Conservation (phyloP, 2,797 vertebrate species). For the Poecilia picta region DNA sequence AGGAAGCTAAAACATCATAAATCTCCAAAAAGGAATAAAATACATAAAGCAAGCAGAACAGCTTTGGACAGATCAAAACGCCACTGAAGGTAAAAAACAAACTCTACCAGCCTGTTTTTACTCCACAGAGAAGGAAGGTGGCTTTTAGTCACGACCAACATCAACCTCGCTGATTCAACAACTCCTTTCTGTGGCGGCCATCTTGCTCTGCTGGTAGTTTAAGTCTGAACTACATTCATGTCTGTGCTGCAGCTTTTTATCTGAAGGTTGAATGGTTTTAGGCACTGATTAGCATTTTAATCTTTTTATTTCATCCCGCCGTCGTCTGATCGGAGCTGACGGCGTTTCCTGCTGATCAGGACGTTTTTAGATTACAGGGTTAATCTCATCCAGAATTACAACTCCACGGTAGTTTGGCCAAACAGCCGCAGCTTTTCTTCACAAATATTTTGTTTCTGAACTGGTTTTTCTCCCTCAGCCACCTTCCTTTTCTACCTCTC, state of each 20-base stretch:
- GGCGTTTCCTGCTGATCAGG: constrained; percentile 12
- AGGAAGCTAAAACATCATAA: constrained; percentile 54
- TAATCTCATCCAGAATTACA: constrained; percentile 11
- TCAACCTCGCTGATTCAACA: constrained; percentile 28
- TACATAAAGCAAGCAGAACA: constrained; percentile 64
- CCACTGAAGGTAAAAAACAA: constrained; percentile 63
- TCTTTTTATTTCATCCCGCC: constrained; percentile 16
- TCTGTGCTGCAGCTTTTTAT: constrained; percentile 69
- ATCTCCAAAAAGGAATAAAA: constrained; percentile 68
- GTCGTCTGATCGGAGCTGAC: constrained; percentile 12
- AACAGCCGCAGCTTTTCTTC: constrained; percentile 7
- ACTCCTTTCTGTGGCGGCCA: constrained; percentile 45
- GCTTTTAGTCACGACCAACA: constrained; percentile 62
- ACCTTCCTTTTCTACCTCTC: constrained; percentile 71
- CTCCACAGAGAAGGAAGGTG: constrained; percentile 84
- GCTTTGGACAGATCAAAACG: constrained; percentile 66
- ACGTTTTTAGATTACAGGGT: constrained; percentile 5
- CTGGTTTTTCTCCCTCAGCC: constrained; percentile 51
- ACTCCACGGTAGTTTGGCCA: constrained; percentile 20
- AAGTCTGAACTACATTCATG: constrained; percentile 72
- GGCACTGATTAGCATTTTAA: constrained; percentile 64
- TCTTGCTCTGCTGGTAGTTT: constrained; percentile 67
- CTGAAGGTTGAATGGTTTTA: constrained; percentile 62
- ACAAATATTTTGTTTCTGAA: constrained; percentile 3
- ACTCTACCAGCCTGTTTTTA: constrained; percentile 70